Base-by-base conservation (phyloP, 1,140 invertebrate species). In the Drosophila ogumai region DNA sequence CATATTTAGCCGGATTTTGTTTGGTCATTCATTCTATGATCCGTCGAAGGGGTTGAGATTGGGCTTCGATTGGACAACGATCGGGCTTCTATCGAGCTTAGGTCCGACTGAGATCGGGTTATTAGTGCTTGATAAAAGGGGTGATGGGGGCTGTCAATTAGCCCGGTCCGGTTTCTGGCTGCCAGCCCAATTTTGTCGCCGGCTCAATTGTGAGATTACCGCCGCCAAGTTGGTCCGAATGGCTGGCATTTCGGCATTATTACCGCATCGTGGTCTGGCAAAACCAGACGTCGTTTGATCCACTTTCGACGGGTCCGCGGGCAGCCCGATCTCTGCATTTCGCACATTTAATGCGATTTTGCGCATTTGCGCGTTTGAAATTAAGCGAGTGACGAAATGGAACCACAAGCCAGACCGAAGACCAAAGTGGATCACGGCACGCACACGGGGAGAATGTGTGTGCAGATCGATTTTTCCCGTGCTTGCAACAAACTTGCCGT, bases 301-400 rank as follows among this genome's bases (percentile, higher is more conserved):
- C 85, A 88, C 77, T 88, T 88, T 87, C 79, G 59, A 61, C 50
- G 55, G 31, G 22, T 34, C 56, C 36, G 63, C 44, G 3, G 8
- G 7, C 56, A 3, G 25, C 22, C 43, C 64, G 15, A 13, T 61
- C 50, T 67, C 61, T 69, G 47, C 57, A 80, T 80, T 87, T 87
- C 85, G 85, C 84, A 87, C 84, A 87, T 88, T 87, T 84, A 90
- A 88, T 90, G 85, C 73, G 85, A 84, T 84, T 88, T 78, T 84
- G 84, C 85, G 66, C 84, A 90, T 88, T 88, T 90, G 81, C 77
- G 84, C 84, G 84, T 81, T 90, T 68, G 77, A 90, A 77, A 88
- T 90, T 88, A 88, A 88, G 80, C 73, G 72, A 90, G 73, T 88
- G 84, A 88, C 81, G 84, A 88, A 88, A 88, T 84, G 76, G 80